phyloP scores from a whole-genome alignment of 2,113 vertebrate genomes.

The Mobula birostris region DNA sequence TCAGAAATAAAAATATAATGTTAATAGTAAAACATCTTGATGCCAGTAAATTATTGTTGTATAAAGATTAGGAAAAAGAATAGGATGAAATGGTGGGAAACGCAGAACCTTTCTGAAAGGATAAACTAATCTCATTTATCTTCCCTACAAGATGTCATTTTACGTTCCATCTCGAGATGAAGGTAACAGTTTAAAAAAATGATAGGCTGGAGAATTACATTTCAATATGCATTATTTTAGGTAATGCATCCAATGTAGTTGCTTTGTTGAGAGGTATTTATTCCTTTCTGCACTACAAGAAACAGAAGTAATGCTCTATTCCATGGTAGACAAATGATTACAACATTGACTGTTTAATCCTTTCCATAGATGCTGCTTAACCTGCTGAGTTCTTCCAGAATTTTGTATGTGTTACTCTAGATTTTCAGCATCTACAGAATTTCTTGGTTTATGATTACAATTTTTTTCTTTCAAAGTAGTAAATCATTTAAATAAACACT shows the following conservation, averaged over 20 bases:
- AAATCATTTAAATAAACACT: background rate
- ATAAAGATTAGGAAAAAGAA: background rate
- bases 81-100: background rate
- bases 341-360: background rate
- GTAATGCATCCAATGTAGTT: background rate
- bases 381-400: too few species aligned
- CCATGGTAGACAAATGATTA: background rate
- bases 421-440: too few species aligned
- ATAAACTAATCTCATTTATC: background rate
- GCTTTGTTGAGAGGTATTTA: background rate
- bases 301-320: background rate
- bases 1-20: background rate
- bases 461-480: background rate
- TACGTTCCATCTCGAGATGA: background rate
- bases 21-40: background rate
- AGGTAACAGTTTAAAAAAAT: background rate
- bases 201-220: background rate
- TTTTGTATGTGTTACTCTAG: too few species aligned
- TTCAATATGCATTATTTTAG: background rate
- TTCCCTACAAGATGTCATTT: background rate
- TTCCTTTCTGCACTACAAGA: background rate
- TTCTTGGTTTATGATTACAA: background rate
- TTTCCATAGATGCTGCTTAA: too few species aligned
- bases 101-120: background rate
- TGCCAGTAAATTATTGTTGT: background rate